Evolutionary conservation across 2,888 invertebrate genomes (phyloP).

Genomic region (Noctua fimbriata): DNA sequence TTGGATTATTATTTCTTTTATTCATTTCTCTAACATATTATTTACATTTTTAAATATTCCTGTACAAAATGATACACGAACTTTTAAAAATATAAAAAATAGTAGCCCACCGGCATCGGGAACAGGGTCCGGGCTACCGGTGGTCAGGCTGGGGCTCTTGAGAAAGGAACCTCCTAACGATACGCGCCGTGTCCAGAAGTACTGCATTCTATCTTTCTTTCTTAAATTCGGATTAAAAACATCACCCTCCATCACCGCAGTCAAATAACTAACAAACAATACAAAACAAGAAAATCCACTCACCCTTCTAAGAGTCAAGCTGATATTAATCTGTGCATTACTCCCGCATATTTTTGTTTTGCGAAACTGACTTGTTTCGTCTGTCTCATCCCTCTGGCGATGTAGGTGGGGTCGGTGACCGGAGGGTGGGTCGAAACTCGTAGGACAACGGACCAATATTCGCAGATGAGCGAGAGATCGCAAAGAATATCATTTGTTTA

Average conservation of each 20-base stretch:
- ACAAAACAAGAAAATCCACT: not conserved
- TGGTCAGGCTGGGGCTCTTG: no score
- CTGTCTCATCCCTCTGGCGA: constrained; percentile 40
- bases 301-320: constrained; percentile 7
- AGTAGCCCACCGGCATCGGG: no score
- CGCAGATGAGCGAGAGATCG: constrained; percentile 17
- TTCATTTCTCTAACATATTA: no score
- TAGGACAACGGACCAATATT: constrained; percentile 49
- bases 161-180: no score
- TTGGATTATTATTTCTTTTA: no score
- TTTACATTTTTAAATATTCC: no score
- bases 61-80: no score
- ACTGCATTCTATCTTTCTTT: no score
- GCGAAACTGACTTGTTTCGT: constrained; percentile 32
- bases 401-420: constrained; percentile 56
- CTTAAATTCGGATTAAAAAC: not conserved
- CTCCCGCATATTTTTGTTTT: constrained; percentile 33
- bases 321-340: constrained; percentile 30
- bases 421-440: constrained; percentile 46
- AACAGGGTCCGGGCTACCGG: no score
- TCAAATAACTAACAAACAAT: not conserved
- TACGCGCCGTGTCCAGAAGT: no score
- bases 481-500: constrained; percentile 1
- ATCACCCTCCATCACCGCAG: not conserved
- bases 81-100: no score